phyloP scores from a whole-genome alignment of 2,797 vertebrate genomes.

The Furcifer pardalis region DNA sequence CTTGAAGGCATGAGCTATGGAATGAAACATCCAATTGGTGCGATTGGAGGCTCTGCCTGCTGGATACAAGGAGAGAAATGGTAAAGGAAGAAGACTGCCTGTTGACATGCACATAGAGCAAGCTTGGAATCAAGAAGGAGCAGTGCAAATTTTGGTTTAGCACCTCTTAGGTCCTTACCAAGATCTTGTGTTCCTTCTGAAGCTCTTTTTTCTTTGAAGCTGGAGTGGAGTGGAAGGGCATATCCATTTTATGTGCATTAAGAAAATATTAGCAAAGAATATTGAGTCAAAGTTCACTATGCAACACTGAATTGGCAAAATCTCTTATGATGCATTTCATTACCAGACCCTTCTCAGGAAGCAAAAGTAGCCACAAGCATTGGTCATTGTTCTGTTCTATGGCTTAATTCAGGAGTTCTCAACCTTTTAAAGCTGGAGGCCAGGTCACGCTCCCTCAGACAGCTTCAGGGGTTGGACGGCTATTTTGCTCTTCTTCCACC shows the following conservation, averaged over 20 bases:
- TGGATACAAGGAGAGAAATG: neutral
- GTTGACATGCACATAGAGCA: neutral
- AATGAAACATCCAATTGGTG: too few relatives aligned
- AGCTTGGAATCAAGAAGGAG: neutral
- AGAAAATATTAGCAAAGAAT: neutral
- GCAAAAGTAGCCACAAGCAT: neutral
- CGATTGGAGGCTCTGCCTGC: neutral
- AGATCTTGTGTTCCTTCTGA: neutral
- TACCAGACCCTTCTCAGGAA: neutral
- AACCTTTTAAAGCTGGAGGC: too few relatives aligned
- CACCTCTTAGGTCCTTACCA: too few relatives aligned
- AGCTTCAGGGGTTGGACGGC: too few relatives aligned
- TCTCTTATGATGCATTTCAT: neutral
- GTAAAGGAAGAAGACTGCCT: neutral
- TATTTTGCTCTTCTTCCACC: too few relatives aligned
- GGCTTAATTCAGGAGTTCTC: too few relatives aligned
- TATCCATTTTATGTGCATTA: neutral
- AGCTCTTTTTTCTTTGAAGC: neutral
- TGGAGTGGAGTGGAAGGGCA: neutral
- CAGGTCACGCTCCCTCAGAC: too few relatives aligned
- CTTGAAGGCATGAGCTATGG: neutral
- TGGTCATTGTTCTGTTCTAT: slow-evolving; percentile 4
- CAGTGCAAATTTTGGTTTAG: too few relatives aligned
- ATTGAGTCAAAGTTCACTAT: neutral
- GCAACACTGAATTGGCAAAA: neutral